Percentiles rank a stretch among this genome's conserved stretches.
These are phyloP conservation scores for Nyctereutes procyonoides DNA, from an alignment of 2,113 vertebrate genomes.

Conservation along the genomic window DNA sequence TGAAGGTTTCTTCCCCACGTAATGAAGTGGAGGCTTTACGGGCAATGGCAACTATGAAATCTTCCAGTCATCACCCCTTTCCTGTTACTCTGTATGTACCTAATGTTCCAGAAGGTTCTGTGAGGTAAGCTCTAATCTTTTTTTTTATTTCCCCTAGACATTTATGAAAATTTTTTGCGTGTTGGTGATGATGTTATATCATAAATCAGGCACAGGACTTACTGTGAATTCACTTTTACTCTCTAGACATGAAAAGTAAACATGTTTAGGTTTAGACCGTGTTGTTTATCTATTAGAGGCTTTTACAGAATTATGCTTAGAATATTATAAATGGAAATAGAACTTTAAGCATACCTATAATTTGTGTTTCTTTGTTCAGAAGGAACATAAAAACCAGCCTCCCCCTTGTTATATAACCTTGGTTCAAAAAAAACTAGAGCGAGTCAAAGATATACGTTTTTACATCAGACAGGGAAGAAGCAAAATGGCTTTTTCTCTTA, in stretches of 20 bases:
- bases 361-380: slow-evolving; percentile 15
- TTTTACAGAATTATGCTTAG: slow-evolving; percentile 36
- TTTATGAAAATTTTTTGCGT: not conserved
- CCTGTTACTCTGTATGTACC: slow-evolving; percentile 96
- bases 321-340: slow-evolving; percentile 28
- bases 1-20: slow-evolving; percentile 96
- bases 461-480: not conserved
- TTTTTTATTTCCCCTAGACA: not conserved
- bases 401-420: not conserved
- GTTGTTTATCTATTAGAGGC: not conserved
- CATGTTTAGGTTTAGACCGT: not conserved
- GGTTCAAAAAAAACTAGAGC: not conserved
- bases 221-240: slow-evolving; percentile 35
- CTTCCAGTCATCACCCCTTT: slow-evolving; percentile 90
- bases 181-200: not conserved
- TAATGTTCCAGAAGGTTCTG: slow-evolving; percentile 94
- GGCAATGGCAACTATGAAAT: slow-evolving; percentile 94
- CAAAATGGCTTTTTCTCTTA: not conserved
- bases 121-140: slow-evolving; percentile 89
- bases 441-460: not conserved
- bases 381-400: not conserved
- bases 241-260: not conserved
- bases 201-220: not conserved
- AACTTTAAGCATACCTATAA: slow-evolving; percentile 30
- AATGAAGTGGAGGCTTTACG: slow-evolving; percentile 93